Base-by-base conservation (phyloP, 2,797 vertebrate genomes). In the Molossus alvarezi region DNA sequence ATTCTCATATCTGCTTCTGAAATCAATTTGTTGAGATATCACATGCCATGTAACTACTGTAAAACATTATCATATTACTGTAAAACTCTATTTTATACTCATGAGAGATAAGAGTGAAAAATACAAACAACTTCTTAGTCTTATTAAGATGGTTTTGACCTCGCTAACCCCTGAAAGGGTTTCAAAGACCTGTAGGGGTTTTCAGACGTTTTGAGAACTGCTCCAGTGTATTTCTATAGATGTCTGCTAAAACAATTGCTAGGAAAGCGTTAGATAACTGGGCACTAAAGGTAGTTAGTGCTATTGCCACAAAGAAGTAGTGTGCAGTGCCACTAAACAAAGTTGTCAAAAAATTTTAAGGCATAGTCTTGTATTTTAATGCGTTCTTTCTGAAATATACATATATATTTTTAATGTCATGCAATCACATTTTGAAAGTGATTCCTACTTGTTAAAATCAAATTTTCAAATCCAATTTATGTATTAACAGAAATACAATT, bases 301-400 rank as follows among this genome's bases (percentile, higher is more conserved):
- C 41, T 76, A 10, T 85, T 85, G 76, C 51, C 51, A 84, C 20
- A 71, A 92, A 67, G 27, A 92, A 51, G 27, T 73, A 86, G 9
- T 91, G 23, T 93, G n/a, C 69, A 91, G 51, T 73, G 8, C 45
- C 48, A 91, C 71, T 86, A 69, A 92, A 73, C 29, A 77, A 73
- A 71, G 6, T 41, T 71, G 3, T 93, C 80, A 84, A 76, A 90
- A 92, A 58, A 77, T 79, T 64, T 95, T 94, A 89, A 85, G 20
- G 15, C 29, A 58, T 94, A 94, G 84, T 92, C 76, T 94, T 33
- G 82, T 87, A 29, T 90, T 88, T 90, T 95, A 53, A 84, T 88
- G 71, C 4, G 58, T 83, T 80, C 29, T 85, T 80, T 80, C 29
- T 64, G 37, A 79, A 85, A 53, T 69, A 55, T 6, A 5, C 73